Conservation (phyloP, 2,888 invertebrate species). For the Pteria penguin region DNA sequence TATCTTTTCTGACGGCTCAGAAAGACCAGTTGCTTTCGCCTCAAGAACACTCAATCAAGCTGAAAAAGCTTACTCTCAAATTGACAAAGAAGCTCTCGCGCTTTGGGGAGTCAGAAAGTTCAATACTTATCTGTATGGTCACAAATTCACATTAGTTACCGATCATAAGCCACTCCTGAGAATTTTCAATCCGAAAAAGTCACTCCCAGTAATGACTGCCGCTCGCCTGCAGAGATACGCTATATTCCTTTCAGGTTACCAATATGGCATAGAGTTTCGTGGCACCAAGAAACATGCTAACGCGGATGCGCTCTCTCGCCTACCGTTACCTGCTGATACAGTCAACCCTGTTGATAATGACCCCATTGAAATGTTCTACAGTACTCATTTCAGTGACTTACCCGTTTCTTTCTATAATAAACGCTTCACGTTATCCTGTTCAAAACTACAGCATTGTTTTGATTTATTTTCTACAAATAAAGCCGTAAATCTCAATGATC, state of each 20-base stretch:
- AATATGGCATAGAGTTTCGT: slow-evolving; percentile 68
- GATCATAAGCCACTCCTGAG: slow-evolving; percentile 15
- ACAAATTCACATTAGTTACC: slow-evolving; percentile 73
- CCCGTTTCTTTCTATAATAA: no score
- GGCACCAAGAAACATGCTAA: slow-evolving; percentile 62
- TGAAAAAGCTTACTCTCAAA: slow-evolving; percentile 66
- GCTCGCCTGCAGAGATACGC: slow-evolving; percentile 64
- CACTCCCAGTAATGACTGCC: slow-evolving; percentile 10
- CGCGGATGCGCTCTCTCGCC: slow-evolving; percentile 71
- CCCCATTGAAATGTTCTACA: no score
- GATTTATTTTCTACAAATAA: no score
- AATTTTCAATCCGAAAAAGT: slow-evolving; percentile 20
- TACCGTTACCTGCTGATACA: slow-evolving; percentile 32
- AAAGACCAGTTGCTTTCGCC: slow-evolving; percentile 29
- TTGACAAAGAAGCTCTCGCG: slow-evolving; percentile 77
- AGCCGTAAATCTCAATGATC: no score
- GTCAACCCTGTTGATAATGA: no score
- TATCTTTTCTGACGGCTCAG: slow-evolving; percentile 16
- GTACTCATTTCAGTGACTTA: no score
- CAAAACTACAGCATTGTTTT: no score
- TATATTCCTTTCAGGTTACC: slow-evolving; percentile 67
- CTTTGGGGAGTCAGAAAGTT: slow-evolving; percentile 32
- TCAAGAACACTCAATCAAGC: slow-evolving; percentile 22
- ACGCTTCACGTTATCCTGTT: no score
- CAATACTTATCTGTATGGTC: slow-evolving; percentile 65